Evolutionary conservation across 2,888 invertebrate genomes (phyloP).

Genomic region (Troilus luridus): DNA sequence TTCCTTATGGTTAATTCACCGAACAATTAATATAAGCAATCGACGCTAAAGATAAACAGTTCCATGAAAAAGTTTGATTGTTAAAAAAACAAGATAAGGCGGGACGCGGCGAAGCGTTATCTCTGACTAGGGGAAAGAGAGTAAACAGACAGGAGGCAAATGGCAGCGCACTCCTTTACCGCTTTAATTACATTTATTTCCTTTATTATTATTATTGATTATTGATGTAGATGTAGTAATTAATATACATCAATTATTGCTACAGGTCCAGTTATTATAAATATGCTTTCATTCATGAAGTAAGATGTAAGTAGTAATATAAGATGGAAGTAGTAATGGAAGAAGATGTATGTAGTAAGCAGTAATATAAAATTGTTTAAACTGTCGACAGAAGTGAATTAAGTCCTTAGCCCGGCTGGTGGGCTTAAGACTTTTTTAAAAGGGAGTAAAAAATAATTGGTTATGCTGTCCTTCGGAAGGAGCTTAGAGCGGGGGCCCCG

Average conservation of each 20-base stretch:
- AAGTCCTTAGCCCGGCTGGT: too few relatives aligned
- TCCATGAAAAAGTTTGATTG: constrained; percentile 14
- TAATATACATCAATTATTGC: not conserved
- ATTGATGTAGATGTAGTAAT: not conserved
- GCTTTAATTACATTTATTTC: not conserved
- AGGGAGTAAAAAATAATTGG: too few relatives aligned
- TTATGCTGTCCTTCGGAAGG: too few relatives aligned
- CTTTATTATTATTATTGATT: not conserved
- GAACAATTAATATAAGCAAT: not conserved
- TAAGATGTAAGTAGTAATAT: not conserved
- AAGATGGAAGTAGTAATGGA: too few relatives aligned
- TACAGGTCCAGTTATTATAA: not conserved
- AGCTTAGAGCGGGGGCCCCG: too few relatives aligned
- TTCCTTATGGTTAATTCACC: not conserved
- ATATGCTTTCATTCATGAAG: not conserved
- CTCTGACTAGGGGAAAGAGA: not conserved
- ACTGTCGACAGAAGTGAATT: too few relatives aligned
- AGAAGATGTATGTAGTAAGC: too few relatives aligned
- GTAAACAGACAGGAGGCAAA: not conserved
- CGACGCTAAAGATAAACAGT: not conserved
- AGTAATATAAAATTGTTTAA: too few relatives aligned
- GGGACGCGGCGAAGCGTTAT: not conserved
- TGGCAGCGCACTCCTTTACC: not conserved
- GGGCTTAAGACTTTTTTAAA: too few relatives aligned
- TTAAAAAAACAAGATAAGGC: not conserved